Evolutionary conservation across 2,888 invertebrate genomes (phyloP), one percentile per base, ranked within the genome.

Genomic region (Drosophila stalkeri): DNA sequence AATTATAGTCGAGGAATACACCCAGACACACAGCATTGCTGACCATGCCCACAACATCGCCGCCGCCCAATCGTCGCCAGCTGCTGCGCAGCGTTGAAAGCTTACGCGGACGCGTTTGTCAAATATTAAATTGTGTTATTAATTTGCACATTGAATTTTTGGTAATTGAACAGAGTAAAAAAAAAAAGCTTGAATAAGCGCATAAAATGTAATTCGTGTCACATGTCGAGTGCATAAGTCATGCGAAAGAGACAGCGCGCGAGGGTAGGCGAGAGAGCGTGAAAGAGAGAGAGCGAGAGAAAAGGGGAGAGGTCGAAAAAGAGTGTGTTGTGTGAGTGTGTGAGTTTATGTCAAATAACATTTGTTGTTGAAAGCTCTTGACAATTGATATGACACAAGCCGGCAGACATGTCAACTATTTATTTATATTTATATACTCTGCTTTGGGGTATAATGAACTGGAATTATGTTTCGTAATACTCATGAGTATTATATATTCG

Each of bases 71-170:
- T 57, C 91, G 91, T 61, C 75, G 89, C 20, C 84, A 86, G 57
- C 74, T 90, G 64, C 86, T 92, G 76, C 81, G 85, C 84, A 92
- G 80, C 76, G 90, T 93, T 56, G 93, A 93, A 77, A 92, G 90
- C 76, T 85, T 93, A 74, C 92, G 92, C 77, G 90, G 82, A 81
- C 91, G 91, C 66, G 92, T 92, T 61, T 92, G 89, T 80, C 92
- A 92, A 91, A 91, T 92, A 87, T 82, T 93, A 76, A 91, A 92
- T 87, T 92, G 93, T 91, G 93, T 93, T 78, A 92, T 93, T 86
- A 93, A 92, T 91, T 91, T 93, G 83, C 93, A 93, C 86, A 93
- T 93, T 82, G 93, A 93, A 80, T 92, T 93, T 90, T 90, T 93
- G 92, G 93, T 93, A 93, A 92, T 83, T 91, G 82, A 75, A 73